These are phyloP conservation scores for Idris sp. DNA, from an alignment of 1,140 invertebrate genomes.

Conservation along the genomic window DNA sequence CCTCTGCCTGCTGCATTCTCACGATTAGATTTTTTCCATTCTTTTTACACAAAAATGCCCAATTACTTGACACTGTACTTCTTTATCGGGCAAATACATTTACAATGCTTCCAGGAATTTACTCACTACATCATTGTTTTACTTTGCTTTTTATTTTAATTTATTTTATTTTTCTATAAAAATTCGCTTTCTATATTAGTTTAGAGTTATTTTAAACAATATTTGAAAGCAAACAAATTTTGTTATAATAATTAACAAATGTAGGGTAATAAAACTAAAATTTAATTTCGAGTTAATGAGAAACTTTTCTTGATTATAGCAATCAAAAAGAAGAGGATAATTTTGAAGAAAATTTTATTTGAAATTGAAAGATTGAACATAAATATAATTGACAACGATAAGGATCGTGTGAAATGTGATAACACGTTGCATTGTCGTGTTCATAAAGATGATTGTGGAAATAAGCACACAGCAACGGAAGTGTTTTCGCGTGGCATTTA, in stretches of 20 bases:
- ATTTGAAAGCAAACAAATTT: no score
- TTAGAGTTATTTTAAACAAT: no score
- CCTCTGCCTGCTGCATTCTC: constrained; percentile 48
- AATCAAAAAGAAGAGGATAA: no score
- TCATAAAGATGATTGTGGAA: constrained; percentile 27
- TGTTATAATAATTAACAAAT: no score
- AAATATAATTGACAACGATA: constrained; percentile 31
- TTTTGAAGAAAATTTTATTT: no score
- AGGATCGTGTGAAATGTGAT: constrained; percentile 32
- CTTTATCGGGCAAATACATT: constrained; percentile 20
- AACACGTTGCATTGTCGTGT: constrained; percentile 36
- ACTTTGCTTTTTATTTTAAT: no score
- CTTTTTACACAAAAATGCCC: constrained; percentile 32
- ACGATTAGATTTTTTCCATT: constrained; percentile 35
- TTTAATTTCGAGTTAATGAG: no score
- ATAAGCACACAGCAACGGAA: constrained; percentile 53
- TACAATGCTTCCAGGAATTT: constrained; percentile 6
- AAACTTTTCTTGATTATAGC: no score
- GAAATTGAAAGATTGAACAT: constrained; percentile 16
- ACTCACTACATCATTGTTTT: background rate
- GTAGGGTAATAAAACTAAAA: no score
- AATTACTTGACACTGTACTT: constrained; percentile 39
- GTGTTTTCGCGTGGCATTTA: constrained; percentile 61
- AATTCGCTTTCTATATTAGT: no score
- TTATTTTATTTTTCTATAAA: no score